Conservation (phyloP, 2,888 invertebrate genomes). For the Didymodactylos carnosus region DNA sequence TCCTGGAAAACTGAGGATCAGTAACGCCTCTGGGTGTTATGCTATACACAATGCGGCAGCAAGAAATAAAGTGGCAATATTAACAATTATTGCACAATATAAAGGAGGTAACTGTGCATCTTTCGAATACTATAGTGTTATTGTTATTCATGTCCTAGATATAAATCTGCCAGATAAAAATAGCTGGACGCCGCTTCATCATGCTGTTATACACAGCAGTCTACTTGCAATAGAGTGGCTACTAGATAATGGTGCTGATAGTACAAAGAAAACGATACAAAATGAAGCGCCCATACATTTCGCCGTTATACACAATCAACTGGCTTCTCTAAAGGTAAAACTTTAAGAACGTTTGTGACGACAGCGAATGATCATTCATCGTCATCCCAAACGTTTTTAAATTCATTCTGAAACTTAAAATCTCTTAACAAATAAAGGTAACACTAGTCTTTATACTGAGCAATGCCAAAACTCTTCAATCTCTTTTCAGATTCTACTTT, state of each 20-base stretch:
- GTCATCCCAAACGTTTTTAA: too few relatives aligned
- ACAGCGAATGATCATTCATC: too few relatives aligned
- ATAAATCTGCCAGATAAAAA: background rate
- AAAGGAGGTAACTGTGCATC: background rate
- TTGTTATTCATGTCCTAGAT: background rate
- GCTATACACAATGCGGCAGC: background rate
- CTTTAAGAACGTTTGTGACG: too few relatives aligned
- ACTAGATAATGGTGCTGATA: slow-evolving; percentile 2
- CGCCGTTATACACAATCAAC: slow-evolving; percentile 5
- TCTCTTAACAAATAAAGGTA: too few relatives aligned
- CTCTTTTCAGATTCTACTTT: background rate
- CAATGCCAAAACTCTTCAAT: background rate
- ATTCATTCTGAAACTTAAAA: too few relatives aligned
- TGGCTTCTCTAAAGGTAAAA: background rate
- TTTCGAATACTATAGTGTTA: background rate
- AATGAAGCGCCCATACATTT: slow-evolving; percentile 2
- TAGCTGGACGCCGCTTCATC: slow-evolving; percentile 8
- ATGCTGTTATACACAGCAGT: slow-evolving; percentile 2
- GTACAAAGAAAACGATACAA: background rate
- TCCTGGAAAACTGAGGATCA: background rate
- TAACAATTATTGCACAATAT: background rate
- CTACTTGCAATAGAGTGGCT: background rate
- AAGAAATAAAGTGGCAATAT: background rate
- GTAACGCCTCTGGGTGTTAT: background rate
- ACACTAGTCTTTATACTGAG: too few relatives aligned